These are phyloP conservation scores for Zapornia atra DNA, from an alignment of 2,113 vertebrate genomes.

Conservation along the genomic window DNA sequence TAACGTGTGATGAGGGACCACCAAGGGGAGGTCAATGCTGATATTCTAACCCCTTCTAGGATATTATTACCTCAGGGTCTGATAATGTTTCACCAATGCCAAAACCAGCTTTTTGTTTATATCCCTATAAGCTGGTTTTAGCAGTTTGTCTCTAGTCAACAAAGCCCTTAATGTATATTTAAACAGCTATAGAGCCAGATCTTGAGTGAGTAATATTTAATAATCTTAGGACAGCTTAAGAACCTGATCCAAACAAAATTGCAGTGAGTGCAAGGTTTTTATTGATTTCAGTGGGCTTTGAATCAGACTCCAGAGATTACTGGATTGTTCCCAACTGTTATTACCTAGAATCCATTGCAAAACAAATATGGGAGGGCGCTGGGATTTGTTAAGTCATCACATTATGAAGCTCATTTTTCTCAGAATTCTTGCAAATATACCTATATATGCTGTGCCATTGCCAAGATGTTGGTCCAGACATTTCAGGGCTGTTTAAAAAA, in stretches of 20 bases:
- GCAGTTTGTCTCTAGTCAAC: slow-evolving; percentile 10
- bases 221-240: slow-evolving; percentile 32
- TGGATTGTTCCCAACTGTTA: neutral
- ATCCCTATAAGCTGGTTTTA: neutral
- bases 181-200: slow-evolving; percentile 30
- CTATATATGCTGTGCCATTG: neutral
- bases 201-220: slow-evolving; percentile 33
- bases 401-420: neutral
- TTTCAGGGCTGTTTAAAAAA: neutral
- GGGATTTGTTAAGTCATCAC: neutral
- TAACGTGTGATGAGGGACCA: neutral
- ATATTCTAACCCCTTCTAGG: neutral
- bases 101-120: neutral
- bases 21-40: neutral
- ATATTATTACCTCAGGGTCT: neutral
- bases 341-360: neutral
- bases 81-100: neutral
- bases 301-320: neutral
- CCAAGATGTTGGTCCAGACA: neutral
- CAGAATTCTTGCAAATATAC: neutral
- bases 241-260: slow-evolving; percentile 30
- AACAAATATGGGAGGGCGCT: neutral
- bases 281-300: slow-evolving; percentile 32
- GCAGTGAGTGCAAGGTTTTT: neutral
- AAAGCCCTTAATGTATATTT: slow-evolving; percentile 58